Conservation (phyloP, 2,797 vertebrate species). For the Coilia nasus region DNA sequence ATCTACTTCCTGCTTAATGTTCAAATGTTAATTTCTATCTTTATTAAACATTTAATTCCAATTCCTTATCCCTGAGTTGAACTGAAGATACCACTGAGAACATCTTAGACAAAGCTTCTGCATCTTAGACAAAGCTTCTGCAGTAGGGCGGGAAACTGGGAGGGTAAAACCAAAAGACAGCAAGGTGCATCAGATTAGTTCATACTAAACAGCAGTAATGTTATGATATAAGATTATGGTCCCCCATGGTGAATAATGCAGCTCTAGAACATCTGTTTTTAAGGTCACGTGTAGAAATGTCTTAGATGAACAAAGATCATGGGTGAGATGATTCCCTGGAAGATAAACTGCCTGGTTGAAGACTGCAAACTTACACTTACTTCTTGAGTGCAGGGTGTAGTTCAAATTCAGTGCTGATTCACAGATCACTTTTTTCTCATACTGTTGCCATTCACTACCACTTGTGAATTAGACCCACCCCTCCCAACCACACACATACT, state of each 20-base stretch:
- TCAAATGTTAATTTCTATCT: too few relatives aligned
- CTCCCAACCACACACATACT: neutral
- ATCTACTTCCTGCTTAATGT: too few relatives aligned
- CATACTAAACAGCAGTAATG: neutral
- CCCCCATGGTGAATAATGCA: neutral
- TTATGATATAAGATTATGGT: too few relatives aligned
- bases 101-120: too few relatives aligned
- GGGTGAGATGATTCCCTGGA: neutral
- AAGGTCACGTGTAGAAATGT: neutral
- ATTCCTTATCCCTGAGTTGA: too few relatives aligned
- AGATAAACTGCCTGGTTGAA: too few relatives aligned
- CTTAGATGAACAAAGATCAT: neutral
- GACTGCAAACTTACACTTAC: too few relatives aligned
- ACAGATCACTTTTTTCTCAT: neutral
- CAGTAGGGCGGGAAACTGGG: neutral
- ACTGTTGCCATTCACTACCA: neutral
- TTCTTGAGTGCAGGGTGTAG: neutral
- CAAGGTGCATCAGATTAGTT: neutral
- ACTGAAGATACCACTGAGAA: too few relatives aligned
- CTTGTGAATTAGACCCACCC: neutral
- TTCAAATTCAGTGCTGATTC: neutral
- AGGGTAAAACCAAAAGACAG: neutral
- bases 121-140: neutral
- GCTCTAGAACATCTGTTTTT: neutral
- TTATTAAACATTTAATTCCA: too few relatives aligned